Conservation (phyloP, 2,113 vertebrate genomes). For the Xyliphius kryptos region DNA sequence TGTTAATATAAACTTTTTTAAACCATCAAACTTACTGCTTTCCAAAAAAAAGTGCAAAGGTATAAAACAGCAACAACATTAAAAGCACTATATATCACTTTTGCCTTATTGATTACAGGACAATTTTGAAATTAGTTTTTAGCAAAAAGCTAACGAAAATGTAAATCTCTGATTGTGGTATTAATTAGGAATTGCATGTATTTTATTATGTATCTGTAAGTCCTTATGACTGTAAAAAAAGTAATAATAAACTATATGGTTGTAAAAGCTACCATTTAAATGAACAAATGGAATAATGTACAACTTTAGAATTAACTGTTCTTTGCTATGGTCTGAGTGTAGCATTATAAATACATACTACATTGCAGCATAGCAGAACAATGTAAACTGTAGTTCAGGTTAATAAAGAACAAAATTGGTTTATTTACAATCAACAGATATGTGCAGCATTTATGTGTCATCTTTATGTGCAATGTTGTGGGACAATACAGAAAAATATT, state of each 20-base stretch:
- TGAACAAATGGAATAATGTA: conserved; percentile 26
- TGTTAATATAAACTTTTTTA: not conserved
- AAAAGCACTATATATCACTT: not conserved
- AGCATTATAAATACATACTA: conserved; percentile 28
- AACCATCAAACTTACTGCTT: not conserved
- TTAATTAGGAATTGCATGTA: conserved; percentile 12
- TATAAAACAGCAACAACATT: not conserved
- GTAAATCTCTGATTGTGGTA: conserved; percentile 28
- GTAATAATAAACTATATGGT: conserved; percentile 16
- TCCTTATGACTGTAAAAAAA: conserved; percentile 3
- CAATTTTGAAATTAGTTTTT: not conserved
- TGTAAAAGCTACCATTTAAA: conserved; percentile 16
- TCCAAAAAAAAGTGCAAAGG: not conserved
- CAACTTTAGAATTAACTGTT: conserved; percentile 20
- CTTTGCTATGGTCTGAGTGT: conserved; percentile 31
- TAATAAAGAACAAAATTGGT: conserved; percentile 1
- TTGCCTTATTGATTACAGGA: not conserved
- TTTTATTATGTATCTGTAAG: not conserved
- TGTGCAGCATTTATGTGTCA: too few species aligned
- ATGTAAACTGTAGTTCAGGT: conserved; percentile 16
- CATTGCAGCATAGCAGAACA: conserved; percentile 29
- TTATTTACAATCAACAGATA: too few species aligned
- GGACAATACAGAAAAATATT: too few species aligned
- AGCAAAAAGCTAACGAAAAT: not conserved
- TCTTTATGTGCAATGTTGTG: too few species aligned